Percentiles rank a stretch among this genome's conserved stretches.
These are phyloP conservation scores for Ectropis crepuscularia DNA, from an alignment of 2,888 invertebrate genomes.

Conservation along the genomic window DNA sequence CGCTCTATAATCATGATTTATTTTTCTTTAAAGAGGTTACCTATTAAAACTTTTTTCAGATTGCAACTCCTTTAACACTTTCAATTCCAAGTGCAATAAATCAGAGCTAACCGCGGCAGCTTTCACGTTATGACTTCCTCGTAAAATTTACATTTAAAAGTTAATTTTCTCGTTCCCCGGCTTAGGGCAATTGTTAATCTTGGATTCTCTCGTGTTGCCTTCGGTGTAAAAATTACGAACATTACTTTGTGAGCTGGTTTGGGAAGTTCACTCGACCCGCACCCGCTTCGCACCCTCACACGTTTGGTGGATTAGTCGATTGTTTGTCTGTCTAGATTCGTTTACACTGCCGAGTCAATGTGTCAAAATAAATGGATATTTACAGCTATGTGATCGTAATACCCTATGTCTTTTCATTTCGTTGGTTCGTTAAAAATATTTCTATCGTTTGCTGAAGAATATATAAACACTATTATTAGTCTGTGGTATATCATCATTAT, in stretches of 20 bases:
- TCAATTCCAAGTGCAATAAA: slow-evolving; percentile 82
- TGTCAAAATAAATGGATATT: no score
- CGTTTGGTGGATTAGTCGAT: background rate
- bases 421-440: background rate
- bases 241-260: slow-evolving; percentile 54
- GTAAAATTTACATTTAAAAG: slow-evolving; percentile 84
- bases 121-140: slow-evolving; percentile 83
- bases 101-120: slow-evolving; percentile 82
- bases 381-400: no score
- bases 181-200: slow-evolving; percentile 81
- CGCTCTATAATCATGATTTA: slow-evolving; percentile 78
- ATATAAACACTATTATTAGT: background rate
- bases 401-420: no score
- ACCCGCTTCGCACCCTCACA: slow-evolving; percentile 5
- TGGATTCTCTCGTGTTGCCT: slow-evolving; percentile 66
- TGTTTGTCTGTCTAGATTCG: no score
- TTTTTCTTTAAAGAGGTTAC: slow-evolving; percentile 81
- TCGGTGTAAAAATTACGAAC: slow-evolving; percentile 65
- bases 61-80: slow-evolving; percentile 84
- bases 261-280: slow-evolving; percentile 32
- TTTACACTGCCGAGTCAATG: no score
- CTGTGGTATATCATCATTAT: background rate
- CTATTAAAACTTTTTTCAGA: slow-evolving; percentile 84
- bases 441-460: background rate
- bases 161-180: slow-evolving; percentile 79